These are phyloP conservation scores for Octonoba sinensis DNA, from an alignment of 2,888 invertebrate genomes.

Conservation along the genomic window DNA sequence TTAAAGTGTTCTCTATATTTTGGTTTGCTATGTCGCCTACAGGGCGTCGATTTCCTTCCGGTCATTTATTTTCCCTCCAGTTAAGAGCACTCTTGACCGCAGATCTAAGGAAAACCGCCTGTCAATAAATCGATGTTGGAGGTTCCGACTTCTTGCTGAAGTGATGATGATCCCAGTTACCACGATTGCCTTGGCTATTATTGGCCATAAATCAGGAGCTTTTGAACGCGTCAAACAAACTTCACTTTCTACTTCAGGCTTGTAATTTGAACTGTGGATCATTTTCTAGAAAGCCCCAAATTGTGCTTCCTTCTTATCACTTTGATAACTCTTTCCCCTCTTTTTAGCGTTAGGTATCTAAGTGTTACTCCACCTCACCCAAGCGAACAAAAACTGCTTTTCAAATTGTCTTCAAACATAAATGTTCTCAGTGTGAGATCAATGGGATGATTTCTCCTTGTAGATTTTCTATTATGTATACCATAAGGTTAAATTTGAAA, in stretches of 20 bases:
- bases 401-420: too few relatives aligned
- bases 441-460: too few relatives aligned
- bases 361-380: too few relatives aligned
- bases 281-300: constrained; percentile 22
- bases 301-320: constrained; percentile 7
- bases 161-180: constrained; percentile 49
- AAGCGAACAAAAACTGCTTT: too few relatives aligned
- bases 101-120: constrained; percentile 9
- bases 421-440: too few relatives aligned
- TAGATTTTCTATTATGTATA: too few relatives aligned
- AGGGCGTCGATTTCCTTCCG: too few relatives aligned
- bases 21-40: too few relatives aligned
- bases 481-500: too few relatives aligned
- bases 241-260: constrained; percentile 18
- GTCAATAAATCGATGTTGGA: constrained; percentile 33
- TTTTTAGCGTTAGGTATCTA: background rate
- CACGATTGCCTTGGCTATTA: constrained; percentile 49
- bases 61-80: too few relatives aligned
- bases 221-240: constrained; percentile 30
- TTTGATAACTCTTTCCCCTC: constrained; percentile 47
- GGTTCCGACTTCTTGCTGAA: constrained; percentile 1
- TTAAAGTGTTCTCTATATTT: too few relatives aligned
- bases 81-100: constrained; percentile 23
- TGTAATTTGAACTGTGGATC: constrained; percentile 43
- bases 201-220: constrained; percentile 54